Evolutionary conservation across 2,113 vertebrate species (phyloP), one percentile per base, ranked within the genome.

Genomic region (Elgaria multicarinata): DNA sequence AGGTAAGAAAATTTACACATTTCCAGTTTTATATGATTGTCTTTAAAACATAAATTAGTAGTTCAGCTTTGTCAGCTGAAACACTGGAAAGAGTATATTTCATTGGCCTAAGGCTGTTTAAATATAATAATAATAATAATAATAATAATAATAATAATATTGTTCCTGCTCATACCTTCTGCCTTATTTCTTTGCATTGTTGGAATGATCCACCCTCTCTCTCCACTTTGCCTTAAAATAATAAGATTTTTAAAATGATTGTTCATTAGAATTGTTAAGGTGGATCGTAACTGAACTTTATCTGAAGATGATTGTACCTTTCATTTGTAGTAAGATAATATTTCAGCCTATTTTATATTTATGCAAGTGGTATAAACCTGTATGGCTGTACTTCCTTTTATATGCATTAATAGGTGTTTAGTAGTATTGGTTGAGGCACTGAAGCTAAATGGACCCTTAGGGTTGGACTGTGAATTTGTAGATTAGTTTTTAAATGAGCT

Each of bases 21-120:
- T 87, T 69, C 67, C 33, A 69, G 24, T 58, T 39, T 26, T 55
- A 5, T 92, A 84, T 93, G 58, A 75, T 92, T 93, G 87, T 20
- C 0, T n/a, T 36, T 81, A 78, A 77, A 42, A 4, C 85, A 31
- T 87, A 10, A 22, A 0, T 90, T 92, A 88, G 22, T 89, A 75
- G 16, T n/a, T n/a, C n/a, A n/a, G 83, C 18, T 4, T 88, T 81
- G 24, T 84, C 6, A 44, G 87, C 13, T 3, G 2, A 80, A 93
- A 22, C 1, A 58, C 12, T 55, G 74, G 90, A 88, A 50, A 5
- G 85, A 90, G 77, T 76, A 76, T 53, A 71, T 6, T 91, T 90
- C 20, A 76, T 93, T 83, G 86, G 44, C 64, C 10, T 64, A 62
- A 67, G 86, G 71, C 82, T 18, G 2, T 76, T 93, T 86, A 13